Percentiles rank a stretch among this genome's conserved stretches.
Conservation (phyloP, 2,797 vertebrate genomes). For the Onychomys leucogaster region DNA sequence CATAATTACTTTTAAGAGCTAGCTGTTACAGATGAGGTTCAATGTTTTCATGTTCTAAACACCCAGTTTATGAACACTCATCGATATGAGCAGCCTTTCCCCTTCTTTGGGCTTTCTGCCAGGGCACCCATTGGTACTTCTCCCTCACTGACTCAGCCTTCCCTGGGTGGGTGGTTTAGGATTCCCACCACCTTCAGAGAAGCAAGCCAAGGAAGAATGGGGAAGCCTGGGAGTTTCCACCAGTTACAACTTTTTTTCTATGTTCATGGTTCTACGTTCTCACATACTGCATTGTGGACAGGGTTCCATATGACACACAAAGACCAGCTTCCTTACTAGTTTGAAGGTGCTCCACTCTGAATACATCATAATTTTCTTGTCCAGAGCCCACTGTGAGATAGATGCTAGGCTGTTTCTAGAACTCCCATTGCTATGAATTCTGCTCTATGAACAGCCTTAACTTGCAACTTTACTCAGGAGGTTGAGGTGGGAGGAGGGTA, state of each 20-base stretch:
- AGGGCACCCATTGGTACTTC: not conserved
- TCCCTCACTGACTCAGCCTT: not conserved
- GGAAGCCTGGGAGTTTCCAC: constrained; percentile 10
- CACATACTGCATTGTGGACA: not conserved
- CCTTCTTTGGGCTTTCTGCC: not conserved
- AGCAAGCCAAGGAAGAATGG: not conserved
- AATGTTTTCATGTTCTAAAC: not conserved
- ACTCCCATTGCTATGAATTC: not conserved
- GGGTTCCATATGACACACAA: not conserved
- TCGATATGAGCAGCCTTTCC: not conserved
- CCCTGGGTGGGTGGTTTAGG: not conserved
- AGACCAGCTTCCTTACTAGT: not conserved
- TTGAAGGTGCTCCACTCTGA: not conserved
- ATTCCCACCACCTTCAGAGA: not conserved
- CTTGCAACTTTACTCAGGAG: not conserved
- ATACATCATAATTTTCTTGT: not conserved
- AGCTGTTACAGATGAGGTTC: not conserved
- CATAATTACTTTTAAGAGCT: constrained; percentile 21
- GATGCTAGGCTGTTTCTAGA: not conserved
- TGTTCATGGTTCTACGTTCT: not conserved
- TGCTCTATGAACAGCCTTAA: not conserved
- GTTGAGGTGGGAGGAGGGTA: not conserved
- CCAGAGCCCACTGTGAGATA: not conserved
- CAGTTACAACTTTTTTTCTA: not conserved
- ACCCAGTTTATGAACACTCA: not conserved